A percentile compares a stretch with the other conserved stretches of the same genome.
These are phyloP conservation scores for Lucilia sericata DNA, from an alignment of 1,140 invertebrate species.

Conservation along the genomic window DNA sequence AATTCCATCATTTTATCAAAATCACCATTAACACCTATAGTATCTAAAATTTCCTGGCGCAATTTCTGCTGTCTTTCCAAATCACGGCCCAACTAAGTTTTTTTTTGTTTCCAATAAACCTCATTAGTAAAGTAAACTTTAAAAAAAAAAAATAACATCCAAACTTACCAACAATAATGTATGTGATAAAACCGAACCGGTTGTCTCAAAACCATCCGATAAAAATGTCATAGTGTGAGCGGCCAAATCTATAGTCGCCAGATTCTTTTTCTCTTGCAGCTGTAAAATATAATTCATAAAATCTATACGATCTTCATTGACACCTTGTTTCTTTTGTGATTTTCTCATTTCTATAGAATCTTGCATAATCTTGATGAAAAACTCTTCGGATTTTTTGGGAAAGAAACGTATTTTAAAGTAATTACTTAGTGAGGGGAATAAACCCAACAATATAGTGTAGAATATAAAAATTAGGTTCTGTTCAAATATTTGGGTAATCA, in stretches of 20 bases:
- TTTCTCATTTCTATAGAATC: constrained; percentile 58
- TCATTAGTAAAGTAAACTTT: too few relatives aligned
- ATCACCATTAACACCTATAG: constrained; percentile 41
- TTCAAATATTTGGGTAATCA: constrained; percentile 52
- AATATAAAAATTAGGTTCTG: constrained; percentile 46
- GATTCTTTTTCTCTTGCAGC: constrained; percentile 58
- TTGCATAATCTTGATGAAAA: constrained; percentile 61
- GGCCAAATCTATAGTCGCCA: constrained; percentile 50
- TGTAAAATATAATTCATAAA: constrained; percentile 66
- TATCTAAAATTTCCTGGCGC: constrained; percentile 60
- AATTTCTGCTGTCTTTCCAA: constrained; percentile 51
- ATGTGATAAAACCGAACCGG: constrained; percentile 53
- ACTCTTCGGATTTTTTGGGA: constrained; percentile 51
- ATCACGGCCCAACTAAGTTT: constrained; percentile 52
- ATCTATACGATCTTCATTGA: constrained; percentile 62
- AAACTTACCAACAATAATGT: constrained; percentile 50
- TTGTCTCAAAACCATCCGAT: constrained; percentile 63
- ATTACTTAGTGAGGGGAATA: constrained; percentile 51
- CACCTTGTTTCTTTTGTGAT: constrained; percentile 55
- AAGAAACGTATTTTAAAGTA: constrained; percentile 54
- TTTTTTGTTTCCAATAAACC: too few relatives aligned
- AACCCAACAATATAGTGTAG: constrained; percentile 49
- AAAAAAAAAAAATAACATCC: neutral
- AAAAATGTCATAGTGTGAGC: constrained; percentile 59
- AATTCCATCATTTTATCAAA: constrained; percentile 26